phyloP scores from a whole-genome alignment of 1,140 invertebrate species.

The Diprion similis region DNA sequence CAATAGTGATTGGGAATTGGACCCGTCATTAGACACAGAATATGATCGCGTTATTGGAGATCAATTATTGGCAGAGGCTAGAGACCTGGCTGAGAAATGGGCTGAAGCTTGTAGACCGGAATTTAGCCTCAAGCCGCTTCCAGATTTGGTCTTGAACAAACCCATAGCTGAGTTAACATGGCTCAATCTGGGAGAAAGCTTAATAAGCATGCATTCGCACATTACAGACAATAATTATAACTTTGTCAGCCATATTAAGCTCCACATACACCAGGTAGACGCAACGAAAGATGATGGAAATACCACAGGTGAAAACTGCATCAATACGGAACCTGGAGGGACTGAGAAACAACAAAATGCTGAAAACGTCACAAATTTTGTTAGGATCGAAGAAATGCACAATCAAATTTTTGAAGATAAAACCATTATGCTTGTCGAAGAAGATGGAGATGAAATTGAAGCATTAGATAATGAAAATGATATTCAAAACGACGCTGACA shows the following conservation, averaged over 20 bases:
- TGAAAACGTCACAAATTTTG: slow-evolving; percentile 52
- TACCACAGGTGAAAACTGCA: slow-evolving; percentile 38
- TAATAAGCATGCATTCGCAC: slow-evolving; percentile 73
- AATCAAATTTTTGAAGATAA: not conserved
- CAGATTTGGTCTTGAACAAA: slow-evolving; percentile 67
- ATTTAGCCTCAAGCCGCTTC: slow-evolving; percentile 63
- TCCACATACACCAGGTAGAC: slow-evolving; percentile 30
- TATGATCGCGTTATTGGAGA: slow-evolving; percentile 67
- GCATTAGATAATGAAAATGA: not conserved
- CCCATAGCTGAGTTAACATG: slow-evolving; percentile 69
- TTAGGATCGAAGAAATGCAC: slow-evolving; percentile 51
- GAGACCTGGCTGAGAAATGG: slow-evolving; percentile 67
- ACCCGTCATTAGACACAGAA: slow-evolving; percentile 63
- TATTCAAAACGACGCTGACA: not conserved
- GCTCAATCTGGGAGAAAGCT: slow-evolving; percentile 71
- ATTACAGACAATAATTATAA: slow-evolving; percentile 65
- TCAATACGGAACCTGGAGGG: slow-evolving; percentile 53
- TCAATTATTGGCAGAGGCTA: slow-evolving; percentile 69
- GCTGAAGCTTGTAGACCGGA: slow-evolving; percentile 64
- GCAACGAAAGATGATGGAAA: slow-evolving; percentile 22
- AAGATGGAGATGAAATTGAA: not conserved
- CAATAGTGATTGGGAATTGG: slow-evolving; percentile 71
- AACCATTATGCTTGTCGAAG: not conserved
- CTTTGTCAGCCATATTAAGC: slow-evolving; percentile 47
- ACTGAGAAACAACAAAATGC: slow-evolving; percentile 54